Evolutionary conservation across 2,888 invertebrate genomes (phyloP).

Genomic region (Caenorhabditis angaria): DNA sequence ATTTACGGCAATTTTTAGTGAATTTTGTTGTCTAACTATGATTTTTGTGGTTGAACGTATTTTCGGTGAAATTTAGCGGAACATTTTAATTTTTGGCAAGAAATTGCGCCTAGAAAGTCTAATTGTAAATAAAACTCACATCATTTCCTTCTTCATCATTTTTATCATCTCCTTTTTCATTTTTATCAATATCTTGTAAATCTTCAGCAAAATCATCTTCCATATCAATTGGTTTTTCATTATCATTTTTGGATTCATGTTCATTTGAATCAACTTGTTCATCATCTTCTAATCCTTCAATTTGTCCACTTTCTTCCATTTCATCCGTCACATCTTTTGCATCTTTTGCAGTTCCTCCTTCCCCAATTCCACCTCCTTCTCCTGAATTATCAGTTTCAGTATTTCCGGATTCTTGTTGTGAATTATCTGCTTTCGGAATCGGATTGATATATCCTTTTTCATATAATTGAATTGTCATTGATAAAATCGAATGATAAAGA

Average conservation of each 20-base stretch:
- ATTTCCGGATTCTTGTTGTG: constrained; percentile 82
- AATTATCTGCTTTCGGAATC: constrained; percentile 66
- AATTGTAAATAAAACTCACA: constrained; percentile 14
- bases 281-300: constrained; percentile 64
- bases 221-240: constrained; percentile 72
- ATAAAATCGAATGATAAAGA: constrained; percentile 41
- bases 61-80: not conserved
- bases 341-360: constrained; percentile 75
- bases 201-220: constrained; percentile 71
- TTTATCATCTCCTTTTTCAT: constrained; percentile 77
- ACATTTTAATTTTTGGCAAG: not conserved
- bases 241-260: constrained; percentile 77
- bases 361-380: constrained; percentile 63
- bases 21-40: not conserved
- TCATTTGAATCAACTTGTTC: constrained; percentile 75
- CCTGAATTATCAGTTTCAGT: constrained; percentile 69
- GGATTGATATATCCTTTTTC: constrained; percentile 87
- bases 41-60: not conserved
- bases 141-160: constrained; percentile 76
- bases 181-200: constrained; percentile 64
- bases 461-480: constrained; percentile 47
- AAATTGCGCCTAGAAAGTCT: not conserved
- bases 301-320: constrained; percentile 79
- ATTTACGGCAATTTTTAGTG: not conserved
- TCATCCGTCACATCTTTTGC: constrained; percentile 93